phyloP scores from a whole-genome alignment of 2,888 invertebrate species.

The Ectropis crepuscularia region DNA sequence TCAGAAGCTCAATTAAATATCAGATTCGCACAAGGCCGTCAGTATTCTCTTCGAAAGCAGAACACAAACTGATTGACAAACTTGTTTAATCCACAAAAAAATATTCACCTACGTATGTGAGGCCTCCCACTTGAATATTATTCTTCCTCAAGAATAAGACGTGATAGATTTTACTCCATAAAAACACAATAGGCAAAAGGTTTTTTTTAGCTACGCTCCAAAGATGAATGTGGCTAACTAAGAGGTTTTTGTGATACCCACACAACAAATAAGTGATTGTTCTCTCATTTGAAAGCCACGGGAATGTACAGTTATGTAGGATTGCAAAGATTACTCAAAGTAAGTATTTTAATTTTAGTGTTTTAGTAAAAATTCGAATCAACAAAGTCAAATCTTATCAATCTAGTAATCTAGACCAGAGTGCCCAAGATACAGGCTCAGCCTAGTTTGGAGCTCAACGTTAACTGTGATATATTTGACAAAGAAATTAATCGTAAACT shows the following conservation, averaged over 20 bases:
- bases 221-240: constrained; percentile 13
- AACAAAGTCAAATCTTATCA: no score
- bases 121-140: constrained; percentile 13
- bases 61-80: constrained; percentile 6
- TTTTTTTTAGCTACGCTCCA: constrained; percentile 5
- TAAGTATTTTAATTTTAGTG: no score
- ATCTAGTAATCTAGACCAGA: no score
- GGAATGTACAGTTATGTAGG: no score
- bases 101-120: constrained; percentile 1
- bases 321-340: no score
- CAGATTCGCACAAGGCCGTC: background rate
- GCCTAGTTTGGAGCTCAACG: no score
- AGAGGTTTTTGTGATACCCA: constrained; percentile 23
- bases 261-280: constrained; percentile 11
- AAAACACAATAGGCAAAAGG: constrained; percentile 8
- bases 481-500: no score
- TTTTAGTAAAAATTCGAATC: no score
- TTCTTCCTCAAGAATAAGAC: constrained; percentile 2
- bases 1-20: background rate
- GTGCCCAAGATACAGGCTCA: no score
- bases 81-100: background rate
- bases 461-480: no score
- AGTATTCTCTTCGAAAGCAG: constrained; percentile 4
- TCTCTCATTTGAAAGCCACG: background rate
- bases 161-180: constrained; percentile 17